Base-by-base conservation (phyloP, 2,797 vertebrate species). In the Gobio occitaniae region DNA sequence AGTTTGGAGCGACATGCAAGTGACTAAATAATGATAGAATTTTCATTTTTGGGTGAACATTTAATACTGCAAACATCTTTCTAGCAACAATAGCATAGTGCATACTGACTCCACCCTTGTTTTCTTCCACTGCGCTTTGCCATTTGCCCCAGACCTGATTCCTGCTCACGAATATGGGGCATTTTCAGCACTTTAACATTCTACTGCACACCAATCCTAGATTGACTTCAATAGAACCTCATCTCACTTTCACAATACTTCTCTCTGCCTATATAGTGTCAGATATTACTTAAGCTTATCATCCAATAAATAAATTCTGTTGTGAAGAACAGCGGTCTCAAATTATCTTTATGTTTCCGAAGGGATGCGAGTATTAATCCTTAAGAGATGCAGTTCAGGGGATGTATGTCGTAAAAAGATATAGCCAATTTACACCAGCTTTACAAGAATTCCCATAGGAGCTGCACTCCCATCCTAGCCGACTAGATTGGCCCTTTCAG, bases 401-500 rank as follows among this genome's bases (percentile, higher is more conserved):
- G 38, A 84, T 65, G 75, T 80, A 80, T 71, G 83, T 87, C 59
- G 76, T 82, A 88, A 86, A 89, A 86, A 84, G 78, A 86, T 87
- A 25, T 65, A 87, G 83, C 56, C 86, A 88, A 88, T 90, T 87
- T 88, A 88, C 84, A 90, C 81, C 82, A 85, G 84, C 87, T 86
- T 90, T 86, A 88, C 88, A 88, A 88, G 86, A 89, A 91, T 88
- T 91, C 94, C 93, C 94, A 87, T 50, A 84, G 91, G 83, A 91
- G 90, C 90, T 89, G 21, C 71, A 86, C 83, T 91, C 91, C 90
- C 80, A 78, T 87, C 81, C 88, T 88, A 75, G 72, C 90, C 92
- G 92, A 91, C 90, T 91, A 91, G 91, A 93, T 93, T 91, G 92
- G 92, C 89, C 92, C 86, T 88, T 87, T 88, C 86, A 88, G 83